These are phyloP conservation scores for Xiphophorus birchmanni DNA, from an alignment of 2,797 vertebrate genomes.

Conservation along the genomic window DNA sequence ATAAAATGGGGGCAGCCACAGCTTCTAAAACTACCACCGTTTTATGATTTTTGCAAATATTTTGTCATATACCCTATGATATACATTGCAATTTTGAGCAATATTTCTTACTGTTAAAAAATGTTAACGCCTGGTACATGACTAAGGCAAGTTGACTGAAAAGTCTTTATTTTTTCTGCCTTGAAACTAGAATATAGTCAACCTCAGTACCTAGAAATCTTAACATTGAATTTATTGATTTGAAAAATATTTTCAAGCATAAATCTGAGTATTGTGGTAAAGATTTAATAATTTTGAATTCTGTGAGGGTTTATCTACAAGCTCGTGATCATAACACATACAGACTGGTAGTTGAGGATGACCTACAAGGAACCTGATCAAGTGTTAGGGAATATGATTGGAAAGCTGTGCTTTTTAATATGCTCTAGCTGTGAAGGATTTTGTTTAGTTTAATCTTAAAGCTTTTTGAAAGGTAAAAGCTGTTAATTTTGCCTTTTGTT, in stretches of 20 bases:
- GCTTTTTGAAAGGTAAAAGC: slow-evolving; percentile 60
- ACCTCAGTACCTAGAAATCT: not conserved
- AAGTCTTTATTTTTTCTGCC: not conserved
- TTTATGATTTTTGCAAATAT: slow-evolving; percentile 9
- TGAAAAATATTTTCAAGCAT: slow-evolving; percentile 39
- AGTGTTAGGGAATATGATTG: slow-evolving; percentile 23
- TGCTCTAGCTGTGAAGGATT: slow-evolving; percentile 59
- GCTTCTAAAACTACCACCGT: not conserved
- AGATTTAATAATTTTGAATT: slow-evolving; percentile 41
- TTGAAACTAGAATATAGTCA: not conserved
- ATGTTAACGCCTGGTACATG: slow-evolving; percentile 9
- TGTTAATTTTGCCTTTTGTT: slow-evolving; percentile 72
- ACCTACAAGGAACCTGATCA: slow-evolving; percentile 20
- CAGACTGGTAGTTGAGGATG: slow-evolving; percentile 20
- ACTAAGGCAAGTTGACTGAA: not conserved
- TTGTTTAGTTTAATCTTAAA: slow-evolving; percentile 51
- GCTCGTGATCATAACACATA: slow-evolving; percentile 37
- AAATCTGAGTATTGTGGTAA: slow-evolving; percentile 47
- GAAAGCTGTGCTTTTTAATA: slow-evolving; percentile 59
- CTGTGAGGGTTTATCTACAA: slow-evolving; percentile 40
- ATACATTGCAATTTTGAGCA: not conserved
- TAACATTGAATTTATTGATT: slow-evolving; percentile 24
- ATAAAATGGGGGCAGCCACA: not conserved
- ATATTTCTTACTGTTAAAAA: slow-evolving; percentile 1
- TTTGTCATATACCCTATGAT: not conserved